Base-by-base conservation (phyloP, 2,113 vertebrate species). In the Poicephalus meyeri region DNA sequence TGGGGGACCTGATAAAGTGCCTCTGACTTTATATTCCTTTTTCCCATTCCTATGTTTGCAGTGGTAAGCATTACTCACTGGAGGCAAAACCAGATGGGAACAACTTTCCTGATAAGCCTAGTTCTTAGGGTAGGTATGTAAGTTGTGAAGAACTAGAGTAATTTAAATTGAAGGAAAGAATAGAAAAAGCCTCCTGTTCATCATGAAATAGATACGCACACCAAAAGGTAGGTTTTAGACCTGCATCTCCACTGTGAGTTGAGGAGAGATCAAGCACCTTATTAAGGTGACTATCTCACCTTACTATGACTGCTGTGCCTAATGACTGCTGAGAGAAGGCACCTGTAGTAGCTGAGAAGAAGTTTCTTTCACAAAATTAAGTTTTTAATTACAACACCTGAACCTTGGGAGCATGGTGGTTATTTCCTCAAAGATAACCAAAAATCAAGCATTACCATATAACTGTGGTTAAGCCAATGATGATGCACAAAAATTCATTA, bases 401-500 rank as follows among this genome's bases (percentile, higher is more conserved):
- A 80, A 69, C 11, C 39, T 5, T 46, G 18, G 13, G 11, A 5
- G 3, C 11, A 23, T 0, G 0, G 26, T 39, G 33, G 29, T 11
- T 37, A 44, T 63, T 78, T 80, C 64, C 28, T 84, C 21, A 70
- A 37, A 24, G 26, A 74, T 44, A 71, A 26, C 3, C 25, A 71
- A 89, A 87, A 78, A 11, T 26, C 35, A 35, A 74, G 47, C 1
- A 2, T 49, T 64, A 65, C 14, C 52, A 55, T 11, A 4, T 46
- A 87, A 39, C 0, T 47, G 14, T 77, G 29, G 20, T 74, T 66
- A 87, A 93, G 26, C 5, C 26, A 39, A 10, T 10, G 44, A 52
- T 35, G 46, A 37, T 23, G 12, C 10, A 37, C 61, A 49, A 12
- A 61, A 72, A 14, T 52, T 85, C 64, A 47, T 11, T 44, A 68